phyloP scores from a whole-genome alignment of 2,113 vertebrate species.

The Urocynchramus pylzowi region DNA sequence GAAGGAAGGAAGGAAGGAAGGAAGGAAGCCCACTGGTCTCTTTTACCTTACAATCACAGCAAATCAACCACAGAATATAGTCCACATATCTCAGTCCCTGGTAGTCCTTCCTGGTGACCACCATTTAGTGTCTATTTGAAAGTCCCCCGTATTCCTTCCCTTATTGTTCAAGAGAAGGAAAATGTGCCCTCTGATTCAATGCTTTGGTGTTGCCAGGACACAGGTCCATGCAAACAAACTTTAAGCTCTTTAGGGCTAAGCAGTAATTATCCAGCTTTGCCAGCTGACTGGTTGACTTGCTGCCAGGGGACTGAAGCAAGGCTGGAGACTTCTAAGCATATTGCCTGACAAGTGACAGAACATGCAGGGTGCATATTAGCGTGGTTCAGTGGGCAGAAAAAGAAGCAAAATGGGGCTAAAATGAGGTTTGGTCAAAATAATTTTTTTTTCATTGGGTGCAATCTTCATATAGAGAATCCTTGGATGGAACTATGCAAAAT shows the following conservation, averaged over 20 bases:
- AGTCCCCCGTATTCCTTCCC: neutral
- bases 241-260: conserved; percentile 44
- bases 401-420: neutral
- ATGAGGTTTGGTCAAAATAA: neutral
- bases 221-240: neutral
- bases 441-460: neutral
- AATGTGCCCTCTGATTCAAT: neutral
- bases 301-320: conserved; percentile 29
- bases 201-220: conserved; percentile 23
- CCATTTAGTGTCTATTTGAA: neutral
- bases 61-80: neutral
- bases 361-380: neutral
- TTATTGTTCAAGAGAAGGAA: neutral
- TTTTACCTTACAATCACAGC: neutral
- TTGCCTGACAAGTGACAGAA: conserved; percentile 13
- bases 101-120: neutral
- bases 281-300: conserved; percentile 44
- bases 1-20: neutral
- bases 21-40: neutral
- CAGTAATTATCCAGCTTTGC: conserved; percentile 53
- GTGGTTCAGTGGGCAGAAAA: neutral
- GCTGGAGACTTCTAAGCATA: neutral
- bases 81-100: neutral
- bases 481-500: neutral
- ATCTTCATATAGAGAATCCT: neutral